These are phyloP conservation scores for Centropristis striata DNA, from an alignment of 2,113 vertebrate genomes.

Conservation along the genomic window DNA sequence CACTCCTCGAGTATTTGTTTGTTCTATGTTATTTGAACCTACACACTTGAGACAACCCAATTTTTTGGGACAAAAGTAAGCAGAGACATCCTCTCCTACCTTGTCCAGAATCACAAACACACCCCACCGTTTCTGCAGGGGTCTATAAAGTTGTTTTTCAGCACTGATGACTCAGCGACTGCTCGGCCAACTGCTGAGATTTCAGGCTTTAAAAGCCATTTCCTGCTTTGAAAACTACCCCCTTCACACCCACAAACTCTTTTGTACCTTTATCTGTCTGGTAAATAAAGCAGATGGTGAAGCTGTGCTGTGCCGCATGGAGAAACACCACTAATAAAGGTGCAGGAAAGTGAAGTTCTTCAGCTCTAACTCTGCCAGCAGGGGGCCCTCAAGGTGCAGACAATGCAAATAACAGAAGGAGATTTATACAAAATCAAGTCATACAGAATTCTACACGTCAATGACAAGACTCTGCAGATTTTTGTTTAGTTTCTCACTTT, in stretches of 20 bases:
- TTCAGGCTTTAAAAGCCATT: constrained; percentile 13
- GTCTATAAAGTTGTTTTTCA: constrained; percentile 1
- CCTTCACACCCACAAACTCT: constrained; percentile 11
- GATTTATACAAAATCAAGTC: neutral
- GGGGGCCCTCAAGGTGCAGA: neutral
- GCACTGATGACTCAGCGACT: constrained; percentile 26
- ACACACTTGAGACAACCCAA: neutral
- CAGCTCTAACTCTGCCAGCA: neutral
- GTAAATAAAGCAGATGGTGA: neutral
- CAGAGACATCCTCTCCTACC: neutral
- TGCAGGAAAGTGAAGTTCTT: neutral
- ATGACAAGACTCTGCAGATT: neutral
- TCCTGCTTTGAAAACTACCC: constrained; percentile 9
- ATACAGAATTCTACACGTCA: neutral
- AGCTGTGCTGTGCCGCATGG: neutral
- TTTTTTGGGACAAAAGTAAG: neutral
- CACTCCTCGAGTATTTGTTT: neutral
- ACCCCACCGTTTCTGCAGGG: neutral
- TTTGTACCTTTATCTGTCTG: neutral
- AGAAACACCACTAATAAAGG: neutral
- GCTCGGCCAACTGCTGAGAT: neutral
- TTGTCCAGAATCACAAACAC: neutral
- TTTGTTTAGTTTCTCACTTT: too few species aligned
- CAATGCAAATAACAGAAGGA: neutral
- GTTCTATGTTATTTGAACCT: neutral